A percentile compares a stretch with the other conserved stretches of the same genome.
phyloP scores from a whole-genome alignment of 2,888 invertebrate species.

The Diabrotica balteata region DNA sequence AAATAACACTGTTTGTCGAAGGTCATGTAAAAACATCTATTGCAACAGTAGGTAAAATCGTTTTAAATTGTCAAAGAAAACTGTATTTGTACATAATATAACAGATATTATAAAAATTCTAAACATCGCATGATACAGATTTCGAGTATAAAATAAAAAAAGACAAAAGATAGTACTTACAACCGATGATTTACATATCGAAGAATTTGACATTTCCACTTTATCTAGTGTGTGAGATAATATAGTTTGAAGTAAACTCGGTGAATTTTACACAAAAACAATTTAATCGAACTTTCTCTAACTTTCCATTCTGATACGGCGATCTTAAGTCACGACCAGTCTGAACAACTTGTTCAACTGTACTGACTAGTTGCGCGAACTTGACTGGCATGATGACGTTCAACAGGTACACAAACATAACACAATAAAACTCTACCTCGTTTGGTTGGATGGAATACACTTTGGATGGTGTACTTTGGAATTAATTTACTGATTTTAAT shows the following conservation, averaged over 20 bases:
- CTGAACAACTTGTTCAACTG: slow-evolving; percentile 36
- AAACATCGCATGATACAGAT: slow-evolving; percentile 6
- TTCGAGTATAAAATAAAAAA: too few relatives aligned
- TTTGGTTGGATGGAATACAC: slow-evolving; percentile 5
- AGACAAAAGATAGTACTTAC: slow-evolving; percentile 63
- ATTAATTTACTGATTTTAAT: slow-evolving; percentile 17
- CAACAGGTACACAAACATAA: slow-evolving; percentile 39
- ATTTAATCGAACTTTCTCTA: slow-evolving; percentile 36
- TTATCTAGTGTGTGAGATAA: too few relatives aligned
- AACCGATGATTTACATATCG: slow-evolving; percentile 54
- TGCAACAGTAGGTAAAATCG: neutral
- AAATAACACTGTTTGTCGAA: slow-evolving; percentile 30
- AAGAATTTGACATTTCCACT: slow-evolving; percentile 43
- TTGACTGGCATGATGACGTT: slow-evolving; percentile 37
- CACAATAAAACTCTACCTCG: slow-evolving; percentile 32
- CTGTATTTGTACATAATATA: too few relatives aligned
- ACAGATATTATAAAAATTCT: too few relatives aligned
- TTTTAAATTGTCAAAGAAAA: neutral
- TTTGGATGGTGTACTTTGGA: slow-evolving; percentile 10
- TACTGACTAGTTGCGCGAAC: slow-evolving; percentile 39
- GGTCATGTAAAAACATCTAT: slow-evolving; percentile 24
- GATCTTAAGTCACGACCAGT: slow-evolving; percentile 27
- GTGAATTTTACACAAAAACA: slow-evolving; percentile 24
- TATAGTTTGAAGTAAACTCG: slow-evolving; percentile 6
- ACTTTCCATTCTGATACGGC: slow-evolving; percentile 35